Percentiles rank a stretch among this genome's conserved stretches.
phyloP scores from a whole-genome alignment of 1,140 invertebrate genomes.

The Apis laboriosa region DNA sequence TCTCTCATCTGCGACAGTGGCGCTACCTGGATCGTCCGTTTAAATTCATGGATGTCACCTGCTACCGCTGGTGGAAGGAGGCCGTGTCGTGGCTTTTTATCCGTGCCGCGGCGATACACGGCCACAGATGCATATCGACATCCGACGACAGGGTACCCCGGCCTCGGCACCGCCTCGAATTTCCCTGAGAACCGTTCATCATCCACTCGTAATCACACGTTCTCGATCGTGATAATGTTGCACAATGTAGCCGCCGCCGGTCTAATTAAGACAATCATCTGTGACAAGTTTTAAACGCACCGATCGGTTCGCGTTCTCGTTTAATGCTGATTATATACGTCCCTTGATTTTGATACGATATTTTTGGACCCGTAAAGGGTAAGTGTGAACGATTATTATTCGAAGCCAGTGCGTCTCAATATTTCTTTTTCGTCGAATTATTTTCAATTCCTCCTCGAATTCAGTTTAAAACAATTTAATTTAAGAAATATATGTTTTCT shows the following conservation, averaged over 20 bases:
- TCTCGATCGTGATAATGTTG: neutral
- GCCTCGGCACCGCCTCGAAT: neutral
- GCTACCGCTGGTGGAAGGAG: conserved; percentile 55
- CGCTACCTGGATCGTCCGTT: conserved; percentile 67
- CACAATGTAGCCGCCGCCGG: neutral
- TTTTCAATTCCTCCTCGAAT: no score
- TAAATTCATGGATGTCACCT: conserved; percentile 75
- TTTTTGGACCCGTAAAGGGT: no score
- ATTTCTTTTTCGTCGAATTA: no score
- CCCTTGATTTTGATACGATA: no score
- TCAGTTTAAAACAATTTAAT: no score
- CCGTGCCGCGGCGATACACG: neutral
- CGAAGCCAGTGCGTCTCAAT: no score
- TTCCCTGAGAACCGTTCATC: conserved; percentile 16
- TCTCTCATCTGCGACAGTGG: conserved; percentile 66
- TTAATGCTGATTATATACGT: neutral
- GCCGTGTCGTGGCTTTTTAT: conserved; percentile 1
- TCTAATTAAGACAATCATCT: conserved; percentile 12
- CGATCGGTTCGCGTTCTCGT: neutral
- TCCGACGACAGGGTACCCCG: conserved; percentile 18
- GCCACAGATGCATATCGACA: conserved; percentile 33
- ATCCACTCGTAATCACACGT: conserved; percentile 12
- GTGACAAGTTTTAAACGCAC: neutral
- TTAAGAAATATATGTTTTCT: no score
- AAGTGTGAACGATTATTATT: no score